Percentiles rank a stretch among this genome's conserved stretches.
Evolutionary conservation across 2,113 vertebrate species (phyloP).

Genomic region (Paracanthobrama guichenoti): DNA sequence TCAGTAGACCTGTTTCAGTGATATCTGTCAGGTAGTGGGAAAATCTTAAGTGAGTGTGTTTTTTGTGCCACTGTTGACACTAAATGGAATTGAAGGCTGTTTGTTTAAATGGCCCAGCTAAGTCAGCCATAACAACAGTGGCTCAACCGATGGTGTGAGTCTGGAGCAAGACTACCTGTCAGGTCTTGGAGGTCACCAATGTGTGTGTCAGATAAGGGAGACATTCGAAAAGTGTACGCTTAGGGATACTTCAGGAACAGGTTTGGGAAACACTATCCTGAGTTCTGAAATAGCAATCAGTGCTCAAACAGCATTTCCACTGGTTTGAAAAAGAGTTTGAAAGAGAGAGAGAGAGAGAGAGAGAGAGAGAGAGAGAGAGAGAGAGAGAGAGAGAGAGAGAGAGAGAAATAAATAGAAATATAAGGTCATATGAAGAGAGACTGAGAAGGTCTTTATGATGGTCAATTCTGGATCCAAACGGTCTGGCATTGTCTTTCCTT

Average conservation of each 20-base stretch:
- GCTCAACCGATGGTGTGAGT: background rate
- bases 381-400: background rate
- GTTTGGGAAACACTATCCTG: background rate
- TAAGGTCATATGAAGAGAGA: slow-evolving; percentile 1
- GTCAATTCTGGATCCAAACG: slow-evolving; percentile 49
- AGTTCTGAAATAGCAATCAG: background rate
- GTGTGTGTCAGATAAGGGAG: background rate
- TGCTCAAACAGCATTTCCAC: background rate
- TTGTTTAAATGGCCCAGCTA: background rate
- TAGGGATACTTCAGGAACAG: background rate
- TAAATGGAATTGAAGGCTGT: background rate
- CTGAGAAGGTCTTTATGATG: slow-evolving; percentile 9
- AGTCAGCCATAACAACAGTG: background rate
- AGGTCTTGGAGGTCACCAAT: background rate
- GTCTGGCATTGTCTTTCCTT: slow-evolving; percentile 61
- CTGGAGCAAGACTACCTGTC: background rate
- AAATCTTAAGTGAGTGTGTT: background rate
- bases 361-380: background rate
- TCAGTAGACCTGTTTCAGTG: background rate
- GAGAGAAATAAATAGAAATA: slow-evolving; percentile 15
- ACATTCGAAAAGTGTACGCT: background rate
- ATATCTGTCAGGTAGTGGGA: background rate
- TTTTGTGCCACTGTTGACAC: background rate
- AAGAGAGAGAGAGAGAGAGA: background rate
- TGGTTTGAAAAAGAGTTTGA: background rate